Evolutionary conservation across 2,888 invertebrate species (phyloP).

Genomic region (Torymus tubicola): DNA sequence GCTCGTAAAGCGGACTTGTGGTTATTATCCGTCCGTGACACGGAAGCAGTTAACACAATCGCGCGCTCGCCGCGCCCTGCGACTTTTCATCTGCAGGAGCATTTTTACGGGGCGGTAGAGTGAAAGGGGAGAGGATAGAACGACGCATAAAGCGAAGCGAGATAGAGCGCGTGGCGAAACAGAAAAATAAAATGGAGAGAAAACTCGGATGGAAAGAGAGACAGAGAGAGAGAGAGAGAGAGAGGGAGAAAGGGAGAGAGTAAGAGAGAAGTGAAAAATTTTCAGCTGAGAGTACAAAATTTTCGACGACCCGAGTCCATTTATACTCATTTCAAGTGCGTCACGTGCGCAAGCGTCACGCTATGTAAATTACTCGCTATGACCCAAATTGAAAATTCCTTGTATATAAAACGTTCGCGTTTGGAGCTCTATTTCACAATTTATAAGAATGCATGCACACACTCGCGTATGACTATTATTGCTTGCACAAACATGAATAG

Average conservation of each 20-base stretch:
- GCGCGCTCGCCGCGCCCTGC: background rate
- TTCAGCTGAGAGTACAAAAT: slow-evolving; percentile 32
- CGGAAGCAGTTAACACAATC: slow-evolving; percentile 56
- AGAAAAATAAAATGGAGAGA: background rate
- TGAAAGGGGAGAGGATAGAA: background rate
- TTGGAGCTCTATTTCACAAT: background rate
- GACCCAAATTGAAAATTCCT: slow-evolving; percentile 36
- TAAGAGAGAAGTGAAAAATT: slow-evolving; percentile 14
- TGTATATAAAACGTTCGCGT: background rate
- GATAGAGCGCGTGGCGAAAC: background rate
- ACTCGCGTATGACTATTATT: no score
- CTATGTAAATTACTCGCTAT: slow-evolving; percentile 15
- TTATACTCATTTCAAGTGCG: slow-evolving; percentile 26
- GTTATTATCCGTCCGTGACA: slow-evolving; percentile 57
- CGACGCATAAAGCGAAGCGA: slow-evolving; percentile 19
- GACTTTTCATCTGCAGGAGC: slow-evolving; percentile 53
- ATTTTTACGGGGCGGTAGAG: slow-evolving; percentile 23
- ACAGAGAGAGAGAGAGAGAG: background rate
- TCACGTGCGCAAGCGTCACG: background rate
- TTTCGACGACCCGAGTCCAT: slow-evolving; percentile 11
- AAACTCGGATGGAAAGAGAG: no score
- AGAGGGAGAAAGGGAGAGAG: background rate
- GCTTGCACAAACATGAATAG: no score
- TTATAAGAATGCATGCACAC: no score
- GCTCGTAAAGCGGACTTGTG: slow-evolving; percentile 56